Conservation (phyloP, 1,140 invertebrate species). For the Pseudobourletiella spinata region DNA sequence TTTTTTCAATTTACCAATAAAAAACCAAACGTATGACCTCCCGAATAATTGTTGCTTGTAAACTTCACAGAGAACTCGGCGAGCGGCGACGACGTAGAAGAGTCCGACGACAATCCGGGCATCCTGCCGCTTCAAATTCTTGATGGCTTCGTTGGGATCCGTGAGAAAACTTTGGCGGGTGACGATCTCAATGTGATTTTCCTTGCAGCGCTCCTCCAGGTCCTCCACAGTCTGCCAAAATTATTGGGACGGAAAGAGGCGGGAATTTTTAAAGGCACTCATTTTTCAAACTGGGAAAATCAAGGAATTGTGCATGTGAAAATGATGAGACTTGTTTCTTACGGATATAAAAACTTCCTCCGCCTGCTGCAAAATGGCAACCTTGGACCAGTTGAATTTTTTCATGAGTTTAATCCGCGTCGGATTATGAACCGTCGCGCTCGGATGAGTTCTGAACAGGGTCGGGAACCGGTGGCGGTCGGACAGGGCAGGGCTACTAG, state of each 20-base stretch:
- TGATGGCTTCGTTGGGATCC: slow-evolving; percentile 90
- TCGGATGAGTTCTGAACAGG: slow-evolving; percentile 93
- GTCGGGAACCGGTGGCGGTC: slow-evolving; percentile 95
- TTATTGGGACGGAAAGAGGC: no score
- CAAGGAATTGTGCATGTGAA: no score
- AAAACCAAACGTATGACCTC: slow-evolving; percentile 97
- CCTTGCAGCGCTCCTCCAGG: slow-evolving; percentile 86
- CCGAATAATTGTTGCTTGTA: slow-evolving; percentile 92
- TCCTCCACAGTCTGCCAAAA: slow-evolving; percentile 84
- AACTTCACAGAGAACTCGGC: slow-evolving; percentile 92
- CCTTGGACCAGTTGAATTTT: slow-evolving; percentile 91
- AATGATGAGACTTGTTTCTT: slow-evolving; percentile 42
- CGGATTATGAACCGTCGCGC: slow-evolving; percentile 95
- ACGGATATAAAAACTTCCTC: slow-evolving; percentile 99
- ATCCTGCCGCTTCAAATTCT: slow-evolving; percentile 67
- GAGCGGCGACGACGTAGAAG: slow-evolving; percentile 94
- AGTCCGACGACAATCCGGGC: slow-evolving; percentile 94
- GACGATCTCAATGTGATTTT: slow-evolving; percentile 85
- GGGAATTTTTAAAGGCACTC: no score
- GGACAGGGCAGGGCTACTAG: slow-evolving; percentile 95
- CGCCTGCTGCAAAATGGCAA: slow-evolving; percentile 95
- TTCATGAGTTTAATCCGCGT: slow-evolving; percentile 93
- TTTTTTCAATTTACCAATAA: no score
- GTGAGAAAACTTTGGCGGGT: slow-evolving; percentile 94
- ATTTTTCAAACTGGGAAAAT: no score